Conservation (phyloP, 1,140 invertebrate genomes). For the Hyphantria cunea region DNA sequence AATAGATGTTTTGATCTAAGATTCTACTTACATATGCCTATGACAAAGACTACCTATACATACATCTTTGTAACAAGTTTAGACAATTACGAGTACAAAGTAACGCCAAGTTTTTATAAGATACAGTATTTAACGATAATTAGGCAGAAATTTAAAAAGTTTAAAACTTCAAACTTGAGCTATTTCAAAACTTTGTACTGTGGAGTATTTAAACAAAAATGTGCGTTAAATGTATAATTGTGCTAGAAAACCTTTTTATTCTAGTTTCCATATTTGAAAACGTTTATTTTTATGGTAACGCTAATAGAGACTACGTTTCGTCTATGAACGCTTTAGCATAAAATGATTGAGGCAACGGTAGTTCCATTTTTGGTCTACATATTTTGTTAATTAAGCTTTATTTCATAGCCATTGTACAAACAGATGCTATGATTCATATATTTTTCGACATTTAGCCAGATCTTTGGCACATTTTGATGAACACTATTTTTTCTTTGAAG, state of each 20-base stretch:
- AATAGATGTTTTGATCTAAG: conserved; percentile 41
- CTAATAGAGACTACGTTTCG: background rate
- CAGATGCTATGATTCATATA: conserved; percentile 25
- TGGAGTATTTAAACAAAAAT: too few relatives aligned
- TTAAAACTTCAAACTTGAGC: too few relatives aligned
- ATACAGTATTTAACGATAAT: background rate
- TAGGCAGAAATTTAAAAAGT: too few relatives aligned
- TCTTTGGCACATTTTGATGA: conserved; percentile 61
- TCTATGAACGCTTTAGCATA: too few relatives aligned
- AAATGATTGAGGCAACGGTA: too few relatives aligned
- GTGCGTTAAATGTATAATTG: too few relatives aligned
- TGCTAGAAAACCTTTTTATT: too few relatives aligned
- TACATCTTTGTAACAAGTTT: conserved; percentile 20
- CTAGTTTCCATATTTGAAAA: too few relatives aligned
- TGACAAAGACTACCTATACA: conserved; percentile 34
- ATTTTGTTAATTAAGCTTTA: too few relatives aligned
- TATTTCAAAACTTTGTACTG: too few relatives aligned
- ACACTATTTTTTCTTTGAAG: conserved; percentile 42
- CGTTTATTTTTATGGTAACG: too few relatives aligned
- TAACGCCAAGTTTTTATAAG: background rate
- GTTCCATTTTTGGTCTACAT: too few relatives aligned
- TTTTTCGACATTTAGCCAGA: conserved; percentile 45
- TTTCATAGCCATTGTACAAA: conserved; percentile 20
- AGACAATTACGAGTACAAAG: conserved; percentile 15
- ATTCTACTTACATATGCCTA: conserved; percentile 30